Base-by-base conservation (phyloP, 1,140 invertebrate genomes). In the Araneus ventricosus region DNA sequence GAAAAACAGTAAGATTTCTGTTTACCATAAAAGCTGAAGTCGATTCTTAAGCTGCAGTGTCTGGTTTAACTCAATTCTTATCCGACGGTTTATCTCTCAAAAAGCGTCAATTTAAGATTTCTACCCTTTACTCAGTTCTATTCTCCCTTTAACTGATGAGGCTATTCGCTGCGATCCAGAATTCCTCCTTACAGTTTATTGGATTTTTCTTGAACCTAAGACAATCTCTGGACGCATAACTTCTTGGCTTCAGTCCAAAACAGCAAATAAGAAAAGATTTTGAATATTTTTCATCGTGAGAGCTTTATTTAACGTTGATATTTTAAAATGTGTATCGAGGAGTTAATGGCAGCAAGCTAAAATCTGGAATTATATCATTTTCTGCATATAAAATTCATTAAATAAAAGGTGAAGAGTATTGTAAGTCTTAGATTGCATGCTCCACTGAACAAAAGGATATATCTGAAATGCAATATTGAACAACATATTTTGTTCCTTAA, bases 21-120 rank as follows among this genome's bases (percentile, higher is more conserved):
- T 67, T 67, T 67, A 67, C 63, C 24, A 67, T 67, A 67, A 67
- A n/a, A 27, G 24, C 10, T 67, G 2, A 4, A 27, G 63, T 67
- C 24, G 24, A n/a, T 67, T 67, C n/a, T 27, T 67, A n/a, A 67
- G 63, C 27, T 67, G 5, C 27, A 67, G 63, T 67, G 63, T 67
- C 63, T 67, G 63, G 63, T 67, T 67, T n/a, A 8, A 67, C 63
- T 67, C 63, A 67, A 27, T 10, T 67, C 63, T 27, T 67, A 67
- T 67, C 24, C 63, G 63, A 27, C 27, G n/a, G 63, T 67, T 67
- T 67, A 67, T 67, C 27, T 67, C 63, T 67, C 63, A 67, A 67
- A 67, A 67, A n/a, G 7, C 63, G 63, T 67, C 63, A 67, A n/a
- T 67, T 67, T 67, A 67, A 27, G 24, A n/a, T 67, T 67, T 67